Base-by-base conservation (phyloP, 1,140 invertebrate species). In the Sweltsa coloradensis region DNA sequence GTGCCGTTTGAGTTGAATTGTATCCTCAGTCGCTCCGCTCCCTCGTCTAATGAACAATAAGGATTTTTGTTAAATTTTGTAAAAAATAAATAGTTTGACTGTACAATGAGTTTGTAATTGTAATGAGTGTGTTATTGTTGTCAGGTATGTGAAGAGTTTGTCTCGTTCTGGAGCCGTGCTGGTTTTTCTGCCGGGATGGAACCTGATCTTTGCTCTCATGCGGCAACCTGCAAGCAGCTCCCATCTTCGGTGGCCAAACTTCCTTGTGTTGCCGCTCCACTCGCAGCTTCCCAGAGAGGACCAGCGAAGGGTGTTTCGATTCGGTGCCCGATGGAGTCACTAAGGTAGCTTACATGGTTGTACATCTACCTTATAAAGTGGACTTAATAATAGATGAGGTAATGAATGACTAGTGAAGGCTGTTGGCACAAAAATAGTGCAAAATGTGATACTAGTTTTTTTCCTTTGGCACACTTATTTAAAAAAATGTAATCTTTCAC, bases 171-270 rank as follows among this genome's bases (percentile, higher is more conserved):
- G 92, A 1, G 90, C 93, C 1, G 81, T 97, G 4, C 64, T 97
- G 0, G 72, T 97, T 2, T 97, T 97, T 63, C 66, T 97, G 0
- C 91, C 92, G 5, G 93, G 93, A 0, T 95, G 90, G 90, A 93
- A 90, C 65, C 62, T 95, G 0, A 97, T 97, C 49, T 95, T 94
- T 66, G 82, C 88, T 0, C 64, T 97, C 5, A 83, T 94, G 79
- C 85, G 85, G 61, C 81, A 87, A n/a, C 60, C 67, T 97, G 6
- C 79, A 81, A n/a, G 53, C 75, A 80, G 50, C 79, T 83, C 67
- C 78, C 1, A 52, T 80, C 11, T 94, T 90, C 65, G 88, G 84
- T 1, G 70, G 79, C 14, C 50, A 58, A 1, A 58, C 69, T 11
- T 83, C 57, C 58, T 73, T 3, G 81, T 94, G 29, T 68, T 94